phyloP scores from a whole-genome alignment of 2,888 invertebrate genomes.

The Chymomyza fuscimana region DNA sequence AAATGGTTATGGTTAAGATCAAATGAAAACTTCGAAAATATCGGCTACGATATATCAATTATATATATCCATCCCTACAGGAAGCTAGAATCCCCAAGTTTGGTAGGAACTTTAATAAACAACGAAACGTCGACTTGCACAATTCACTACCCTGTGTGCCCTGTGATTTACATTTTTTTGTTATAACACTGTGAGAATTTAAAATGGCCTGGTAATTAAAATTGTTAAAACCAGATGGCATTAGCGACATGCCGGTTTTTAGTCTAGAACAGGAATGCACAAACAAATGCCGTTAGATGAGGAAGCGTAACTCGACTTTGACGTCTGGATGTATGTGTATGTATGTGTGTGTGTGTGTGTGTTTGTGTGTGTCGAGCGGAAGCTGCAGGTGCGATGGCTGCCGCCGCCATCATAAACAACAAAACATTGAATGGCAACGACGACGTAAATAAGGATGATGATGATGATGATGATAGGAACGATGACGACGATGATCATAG shows the following conservation, averaged over 20 bases:
- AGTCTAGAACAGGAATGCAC: not conserved
- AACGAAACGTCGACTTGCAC: too few relatives aligned
- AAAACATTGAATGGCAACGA: not conserved
- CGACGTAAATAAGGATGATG: not conserved
- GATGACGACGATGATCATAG: not conserved
- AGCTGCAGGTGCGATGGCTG: not conserved
- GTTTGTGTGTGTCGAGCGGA: not conserved
- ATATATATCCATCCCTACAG: too few relatives aligned
- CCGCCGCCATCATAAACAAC: not conserved
- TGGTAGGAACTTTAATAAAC: too few relatives aligned
- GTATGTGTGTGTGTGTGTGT: too few relatives aligned
- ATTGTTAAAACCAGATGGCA: not conserved
- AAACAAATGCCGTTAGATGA: not conserved
- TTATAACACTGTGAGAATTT: not conserved
- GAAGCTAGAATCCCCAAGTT: too few relatives aligned
- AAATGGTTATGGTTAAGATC: too few relatives aligned
- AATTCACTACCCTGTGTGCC: too few relatives aligned
- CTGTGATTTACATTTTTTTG: not conserved
- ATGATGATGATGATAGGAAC: not conserved
- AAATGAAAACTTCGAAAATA: too few relatives aligned
- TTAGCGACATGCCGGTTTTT: not conserved
- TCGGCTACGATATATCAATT: too few relatives aligned
- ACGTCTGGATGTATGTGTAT: not conserved
- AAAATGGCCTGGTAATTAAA: conserved; percentile 1
- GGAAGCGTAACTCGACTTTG: not conserved